Percentiles rank a stretch among this genome's conserved stretches.
Evolutionary conservation across 1,140 invertebrate species (phyloP).

Genomic region (Atopsyche davidsoni): DNA sequence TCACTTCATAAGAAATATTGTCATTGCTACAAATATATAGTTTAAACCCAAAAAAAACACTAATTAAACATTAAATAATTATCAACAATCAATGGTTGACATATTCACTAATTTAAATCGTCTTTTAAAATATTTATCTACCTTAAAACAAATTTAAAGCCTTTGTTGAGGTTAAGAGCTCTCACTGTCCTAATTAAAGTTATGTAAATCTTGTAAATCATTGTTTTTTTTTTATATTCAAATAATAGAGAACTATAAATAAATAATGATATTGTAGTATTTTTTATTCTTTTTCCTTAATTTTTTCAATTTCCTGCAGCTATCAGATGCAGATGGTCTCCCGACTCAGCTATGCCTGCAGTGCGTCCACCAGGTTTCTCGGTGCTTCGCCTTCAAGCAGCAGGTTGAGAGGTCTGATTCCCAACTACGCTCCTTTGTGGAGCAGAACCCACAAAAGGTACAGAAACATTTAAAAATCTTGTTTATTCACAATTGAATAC

Average conservation of each 20-base stretch:
- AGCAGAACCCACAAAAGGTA: constrained; percentile 25
- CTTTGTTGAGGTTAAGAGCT: too few species aligned
- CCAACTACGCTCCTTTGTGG: constrained; percentile 37
- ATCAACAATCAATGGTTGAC: neutral
- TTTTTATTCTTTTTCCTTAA: neutral
- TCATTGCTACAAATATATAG: too few species aligned
- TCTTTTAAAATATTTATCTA: too few species aligned
- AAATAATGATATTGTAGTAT: neutral
- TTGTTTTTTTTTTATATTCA: neutral
- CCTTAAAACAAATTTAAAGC: too few species aligned
- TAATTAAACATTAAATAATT: neutral
- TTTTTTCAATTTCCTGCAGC: constrained; percentile 32
- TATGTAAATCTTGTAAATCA: neutral
- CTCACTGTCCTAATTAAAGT: neutral
- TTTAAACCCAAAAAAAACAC: neutral
- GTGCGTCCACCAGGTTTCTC: constrained; percentile 54
- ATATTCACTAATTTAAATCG: too few species aligned
- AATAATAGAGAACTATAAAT: neutral
- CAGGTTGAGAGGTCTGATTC: constrained; percentile 51
- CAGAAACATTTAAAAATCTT: too few species aligned
- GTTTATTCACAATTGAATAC: too few species aligned
- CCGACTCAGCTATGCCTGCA: constrained; percentile 53
- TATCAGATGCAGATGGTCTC: constrained; percentile 49
- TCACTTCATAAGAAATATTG: neutral
- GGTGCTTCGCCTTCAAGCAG: constrained; percentile 53